A percentile compares a stretch with the other conserved stretches of the same genome.
Conservation (phyloP, 64 coral and sea anemone species). For the Catalaphyllia jardinei region DNA sequence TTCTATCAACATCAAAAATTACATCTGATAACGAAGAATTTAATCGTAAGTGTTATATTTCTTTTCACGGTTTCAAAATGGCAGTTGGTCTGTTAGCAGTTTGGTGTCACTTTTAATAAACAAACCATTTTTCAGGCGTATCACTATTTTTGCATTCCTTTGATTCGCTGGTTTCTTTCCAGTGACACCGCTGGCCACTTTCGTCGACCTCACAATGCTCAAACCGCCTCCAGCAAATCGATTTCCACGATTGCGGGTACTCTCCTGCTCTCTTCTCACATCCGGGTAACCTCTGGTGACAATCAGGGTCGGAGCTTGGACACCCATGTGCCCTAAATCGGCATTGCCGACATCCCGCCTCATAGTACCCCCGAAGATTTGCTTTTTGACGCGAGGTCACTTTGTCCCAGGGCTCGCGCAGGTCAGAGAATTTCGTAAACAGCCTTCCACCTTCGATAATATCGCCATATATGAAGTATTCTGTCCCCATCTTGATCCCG, state of each 20-base stretch:
- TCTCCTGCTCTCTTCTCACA: neutral
- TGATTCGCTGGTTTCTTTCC: neutral
- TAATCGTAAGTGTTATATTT: too few relatives aligned
- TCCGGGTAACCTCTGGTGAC: conserved; percentile 1
- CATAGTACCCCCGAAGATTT: conserved; percentile 13
- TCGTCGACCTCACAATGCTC: conserved; percentile 2
- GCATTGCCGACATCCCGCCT: neutral
- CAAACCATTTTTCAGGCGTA: too few relatives aligned
- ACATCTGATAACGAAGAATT: too few relatives aligned
- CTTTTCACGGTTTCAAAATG: too few relatives aligned
- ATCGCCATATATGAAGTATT: neutral
- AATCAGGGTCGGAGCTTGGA: neutral
- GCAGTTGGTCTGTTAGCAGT: too few relatives aligned
- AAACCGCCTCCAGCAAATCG: neutral
- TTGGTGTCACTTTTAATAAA: too few relatives aligned
- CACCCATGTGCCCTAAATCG: neutral
- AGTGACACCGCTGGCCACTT: conserved; percentile 1
- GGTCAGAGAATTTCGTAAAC: conserved; percentile 7
- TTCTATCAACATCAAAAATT: too few relatives aligned
- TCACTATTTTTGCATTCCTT: neutral
- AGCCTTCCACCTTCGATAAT: neutral
- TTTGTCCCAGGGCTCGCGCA: neutral
- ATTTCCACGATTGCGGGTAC: neutral
- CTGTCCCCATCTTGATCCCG: neutral
- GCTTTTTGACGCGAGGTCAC: neutral